Evolutionary conservation across 1,140 invertebrate genomes (phyloP), one percentile per base, ranked within the genome.

Genomic region (Ooceraea biroi): DNA sequence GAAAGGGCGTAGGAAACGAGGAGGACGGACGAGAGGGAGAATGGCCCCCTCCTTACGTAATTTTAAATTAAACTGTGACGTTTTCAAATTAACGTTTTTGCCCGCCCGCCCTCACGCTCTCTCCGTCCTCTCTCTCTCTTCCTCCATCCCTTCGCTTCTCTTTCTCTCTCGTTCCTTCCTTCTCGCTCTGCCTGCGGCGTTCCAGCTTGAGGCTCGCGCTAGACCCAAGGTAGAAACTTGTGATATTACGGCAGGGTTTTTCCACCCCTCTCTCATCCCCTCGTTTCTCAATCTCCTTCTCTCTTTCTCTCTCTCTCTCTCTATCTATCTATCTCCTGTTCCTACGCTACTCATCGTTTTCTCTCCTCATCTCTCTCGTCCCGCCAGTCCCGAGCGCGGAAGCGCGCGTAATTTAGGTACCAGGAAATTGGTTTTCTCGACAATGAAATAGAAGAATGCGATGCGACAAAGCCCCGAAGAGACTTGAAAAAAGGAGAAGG

Each of bases 381-480:
- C 52, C 58, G 41, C 50, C 73, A 60, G 71, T 88, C 57, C 57
- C 57, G 83, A 74, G 77, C 65, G 80, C 84, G 83, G 85, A 82
- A 85, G 90, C 91, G 89, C 91, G 93, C 92, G 93, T 94, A 94
- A 94, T 95, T 94, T 94, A 93, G 93, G 92, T 95, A 94, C 91
- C 93, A 92, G 93, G 94, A 94, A 94, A 94, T 94, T 94, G 93
- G 94, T 94, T 94, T 94, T 94, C 93, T 94, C 93, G 93, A 94
- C 93, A 94, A 93, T 94, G 94, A 94, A 94, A 94, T 94, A 94
- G 94, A 94, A 94, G 93, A 94, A 94, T 94, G 92, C 91, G 91
- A 93, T 93, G 93, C 90, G 90, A 90, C 89, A 90, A 85, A 78
- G 85, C 82, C 89, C 80, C 83, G 90, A 90, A 86, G 84, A 77